Evolutionary conservation across 2,888 invertebrate genomes (phyloP).

Genomic region (Meliscaeva auricollis): DNA sequence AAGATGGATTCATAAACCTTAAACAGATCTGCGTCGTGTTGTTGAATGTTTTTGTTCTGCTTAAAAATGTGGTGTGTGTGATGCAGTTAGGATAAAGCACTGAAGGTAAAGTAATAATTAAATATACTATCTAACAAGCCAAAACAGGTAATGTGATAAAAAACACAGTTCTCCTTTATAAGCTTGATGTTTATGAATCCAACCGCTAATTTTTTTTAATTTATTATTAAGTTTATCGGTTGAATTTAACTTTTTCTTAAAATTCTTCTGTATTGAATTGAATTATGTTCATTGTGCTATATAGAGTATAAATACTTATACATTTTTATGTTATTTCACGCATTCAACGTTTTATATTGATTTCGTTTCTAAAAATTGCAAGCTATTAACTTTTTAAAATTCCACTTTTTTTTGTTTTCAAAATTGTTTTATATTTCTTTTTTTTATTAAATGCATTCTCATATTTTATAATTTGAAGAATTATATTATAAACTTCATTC

Average conservation of each 20-base stretch:
- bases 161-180: too few relatives aligned
- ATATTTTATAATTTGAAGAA: background rate
- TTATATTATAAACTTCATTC: too few relatives aligned
- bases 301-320: background rate
- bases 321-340: background rate
- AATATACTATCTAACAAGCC: too few relatives aligned
- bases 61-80: too few relatives aligned
- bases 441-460: conserved; percentile 32
- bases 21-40: too few relatives aligned
- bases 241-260: background rate
- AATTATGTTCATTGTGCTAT: conserved; percentile 13
- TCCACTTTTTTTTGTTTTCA: background rate
- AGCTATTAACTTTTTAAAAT: background rate
- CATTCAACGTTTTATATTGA: conserved; percentile 2
- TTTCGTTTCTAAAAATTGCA: conserved; percentile 8
- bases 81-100: too few relatives aligned
- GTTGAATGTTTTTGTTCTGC: too few relatives aligned
- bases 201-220: too few relatives aligned
- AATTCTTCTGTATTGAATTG: background rate
- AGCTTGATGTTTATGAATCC: too few relatives aligned
- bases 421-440: conserved; percentile 4
- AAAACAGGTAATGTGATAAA: too few relatives aligned
- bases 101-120: too few relatives aligned
- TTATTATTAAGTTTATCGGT: background rate
- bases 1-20: too few relatives aligned